These are phyloP conservation scores for Patella ulyssiponensis DNA, from an alignment of 2,888 invertebrate species.

Conservation along the genomic window DNA sequence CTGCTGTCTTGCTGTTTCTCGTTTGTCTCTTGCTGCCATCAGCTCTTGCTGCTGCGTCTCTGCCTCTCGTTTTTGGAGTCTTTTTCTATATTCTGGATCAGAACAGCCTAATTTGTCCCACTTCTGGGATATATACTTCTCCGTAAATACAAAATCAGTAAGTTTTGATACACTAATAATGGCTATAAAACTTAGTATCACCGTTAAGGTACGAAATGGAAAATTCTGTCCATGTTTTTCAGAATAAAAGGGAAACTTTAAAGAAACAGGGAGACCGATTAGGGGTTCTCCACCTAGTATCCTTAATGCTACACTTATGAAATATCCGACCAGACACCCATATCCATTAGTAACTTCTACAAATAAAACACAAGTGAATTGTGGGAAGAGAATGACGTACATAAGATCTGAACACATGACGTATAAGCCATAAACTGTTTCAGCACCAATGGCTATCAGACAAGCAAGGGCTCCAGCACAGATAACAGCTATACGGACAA, in stretches of 20 bases:
- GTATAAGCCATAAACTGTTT: constrained; percentile 52
- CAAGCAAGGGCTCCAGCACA: constrained; percentile 43
- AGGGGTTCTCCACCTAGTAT: constrained; percentile 89
- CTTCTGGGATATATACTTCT: constrained; percentile 9
- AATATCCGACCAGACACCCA: constrained; percentile 65
- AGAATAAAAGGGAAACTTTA: constrained; percentile 38
- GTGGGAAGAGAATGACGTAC: constrained; percentile 55
- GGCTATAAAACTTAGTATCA: constrained; percentile 30
- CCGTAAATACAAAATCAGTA: constrained; percentile 30
- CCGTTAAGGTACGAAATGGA: constrained; percentile 38
- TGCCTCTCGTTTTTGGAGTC: no score
- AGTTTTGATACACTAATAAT: constrained; percentile 26
- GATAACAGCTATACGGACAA: constrained; percentile 44
- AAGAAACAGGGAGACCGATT: constrained; percentile 75
- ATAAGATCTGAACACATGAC: constrained; percentile 51
- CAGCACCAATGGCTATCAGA: constrained; percentile 43
- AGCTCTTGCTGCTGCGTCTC: background rate
- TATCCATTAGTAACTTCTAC: constrained; percentile 34
- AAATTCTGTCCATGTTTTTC: constrained; percentile 33
- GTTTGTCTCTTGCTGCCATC: background rate
- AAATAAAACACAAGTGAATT: constrained; percentile 45
- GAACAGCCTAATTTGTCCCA: constrained; percentile 18
- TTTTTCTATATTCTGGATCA: background rate
- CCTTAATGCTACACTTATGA: constrained; percentile 83
- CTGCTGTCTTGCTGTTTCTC: background rate